Evolutionary conservation across 2,797 vertebrate genomes (phyloP).

Genomic region (Bucorvus abyssinicus): DNA sequence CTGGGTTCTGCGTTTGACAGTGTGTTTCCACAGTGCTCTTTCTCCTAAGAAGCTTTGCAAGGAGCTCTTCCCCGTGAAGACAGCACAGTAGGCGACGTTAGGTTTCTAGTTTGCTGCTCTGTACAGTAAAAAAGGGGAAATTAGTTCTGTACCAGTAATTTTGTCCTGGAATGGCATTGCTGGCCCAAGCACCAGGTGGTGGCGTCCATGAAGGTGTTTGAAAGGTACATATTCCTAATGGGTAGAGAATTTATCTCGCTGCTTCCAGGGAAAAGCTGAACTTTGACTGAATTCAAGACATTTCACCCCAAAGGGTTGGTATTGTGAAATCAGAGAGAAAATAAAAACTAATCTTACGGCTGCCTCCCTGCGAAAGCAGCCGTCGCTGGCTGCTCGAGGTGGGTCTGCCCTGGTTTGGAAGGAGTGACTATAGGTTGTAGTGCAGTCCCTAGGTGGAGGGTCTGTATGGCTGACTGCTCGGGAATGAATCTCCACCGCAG

Average conservation of each 20-base stretch:
- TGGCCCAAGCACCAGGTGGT: neutral
- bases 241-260: neutral
- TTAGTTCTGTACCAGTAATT: neutral
- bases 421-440: neutral
- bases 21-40: neutral
- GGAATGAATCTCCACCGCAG: neutral
- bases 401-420: neutral
- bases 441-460: neutral
- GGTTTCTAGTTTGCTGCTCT: neutral
- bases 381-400: fast-evolving
- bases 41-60: neutral
- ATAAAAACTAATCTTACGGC: neutral
- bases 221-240: neutral
- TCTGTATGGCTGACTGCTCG: neutral
- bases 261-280: neutral
- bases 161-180: neutral
- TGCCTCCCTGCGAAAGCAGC: neutral
- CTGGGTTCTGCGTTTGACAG: neutral
- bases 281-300: neutral
- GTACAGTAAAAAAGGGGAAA: neutral
- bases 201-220: neutral
- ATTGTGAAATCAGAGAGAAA: neutral
- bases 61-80: neutral
- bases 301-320: neutral
- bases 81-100: neutral